Evolutionary conservation across 1,140 invertebrate species (phyloP).

Genomic region (Philaenus spumarius): DNA sequence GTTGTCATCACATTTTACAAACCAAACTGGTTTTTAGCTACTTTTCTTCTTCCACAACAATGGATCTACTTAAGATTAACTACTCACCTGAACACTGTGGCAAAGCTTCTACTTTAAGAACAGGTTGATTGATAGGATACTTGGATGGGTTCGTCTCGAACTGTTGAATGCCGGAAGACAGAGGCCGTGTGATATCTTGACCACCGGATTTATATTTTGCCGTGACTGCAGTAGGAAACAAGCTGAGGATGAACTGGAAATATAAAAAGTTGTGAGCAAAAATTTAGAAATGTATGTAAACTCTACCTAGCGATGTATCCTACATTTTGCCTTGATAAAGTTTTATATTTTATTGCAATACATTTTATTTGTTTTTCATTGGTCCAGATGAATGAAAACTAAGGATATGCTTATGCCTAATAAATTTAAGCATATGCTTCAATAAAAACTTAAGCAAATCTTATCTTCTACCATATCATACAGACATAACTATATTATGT

Average conservation of each 20-base stretch:
- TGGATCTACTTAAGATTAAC: neutral
- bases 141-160: slow-evolving; percentile 63
- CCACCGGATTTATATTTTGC: slow-evolving; percentile 9
- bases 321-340: too few species aligned
- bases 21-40: neutral
- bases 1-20: neutral
- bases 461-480: too few species aligned
- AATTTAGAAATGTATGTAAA: too few species aligned
- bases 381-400: too few species aligned
- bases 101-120: slow-evolving; percentile 68
- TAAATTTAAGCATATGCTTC: too few species aligned
- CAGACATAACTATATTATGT: too few species aligned
- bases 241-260: neutral
- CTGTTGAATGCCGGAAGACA: slow-evolving; percentile 63
- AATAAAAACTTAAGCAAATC: too few species aligned
- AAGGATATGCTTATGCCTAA: too few species aligned
- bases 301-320: too few species aligned
- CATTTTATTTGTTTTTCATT: too few species aligned
- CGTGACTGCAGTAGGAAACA: neutral
- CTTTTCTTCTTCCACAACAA: neutral
- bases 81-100: slow-evolving; percentile 59
- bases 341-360: too few species aligned
- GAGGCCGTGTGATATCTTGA: slow-evolving; percentile 40
- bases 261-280: too few species aligned
- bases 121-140: slow-evolving; percentile 71